A percentile compares a stretch with the other conserved stretches of the same genome.
Conservation (phyloP, 2,113 vertebrate genomes). For the Dascyllus trimaculatus region DNA sequence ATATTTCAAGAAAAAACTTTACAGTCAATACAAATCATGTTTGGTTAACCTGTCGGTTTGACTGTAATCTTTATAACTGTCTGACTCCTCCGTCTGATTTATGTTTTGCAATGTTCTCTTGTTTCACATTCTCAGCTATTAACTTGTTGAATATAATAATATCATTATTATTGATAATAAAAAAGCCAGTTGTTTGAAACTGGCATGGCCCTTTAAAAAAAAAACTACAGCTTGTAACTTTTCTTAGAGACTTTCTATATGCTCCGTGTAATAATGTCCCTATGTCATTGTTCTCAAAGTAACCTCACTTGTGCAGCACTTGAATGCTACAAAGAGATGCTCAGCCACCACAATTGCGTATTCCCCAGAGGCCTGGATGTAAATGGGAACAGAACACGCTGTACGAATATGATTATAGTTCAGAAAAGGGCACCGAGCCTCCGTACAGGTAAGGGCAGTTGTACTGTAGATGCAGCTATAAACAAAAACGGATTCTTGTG, state of each 20-base stretch:
- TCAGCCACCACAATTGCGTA: constrained; percentile 32
- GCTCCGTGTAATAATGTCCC: constrained; percentile 28
- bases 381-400: constrained; percentile 53
- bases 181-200: not conserved
- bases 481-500: constrained; percentile 58
- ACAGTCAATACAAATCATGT: constrained; percentile 1
- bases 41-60: not conserved
- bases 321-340: constrained; percentile 54
- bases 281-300: constrained; percentile 52
- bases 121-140: constrained; percentile 1
- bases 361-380: constrained; percentile 55
- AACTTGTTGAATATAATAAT: constrained; percentile 1
- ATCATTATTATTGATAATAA: not conserved
- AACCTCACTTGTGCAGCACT: constrained; percentile 49
- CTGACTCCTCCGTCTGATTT: not conserved
- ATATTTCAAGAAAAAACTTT: not conserved
- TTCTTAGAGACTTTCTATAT: constrained; percentile 23
- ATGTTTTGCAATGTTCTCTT: not conserved
- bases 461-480: constrained; percentile 44
- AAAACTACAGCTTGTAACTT: not conserved
- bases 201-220: not conserved
- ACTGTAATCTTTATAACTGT: not conserved
- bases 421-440: constrained; percentile 47
- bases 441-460: constrained; percentile 49
- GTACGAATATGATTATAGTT: constrained; percentile 55